Evolutionary conservation across 2,888 invertebrate species (phyloP), one percentile per base, ranked within the genome.

Genomic region (Elysia crispata): DNA sequence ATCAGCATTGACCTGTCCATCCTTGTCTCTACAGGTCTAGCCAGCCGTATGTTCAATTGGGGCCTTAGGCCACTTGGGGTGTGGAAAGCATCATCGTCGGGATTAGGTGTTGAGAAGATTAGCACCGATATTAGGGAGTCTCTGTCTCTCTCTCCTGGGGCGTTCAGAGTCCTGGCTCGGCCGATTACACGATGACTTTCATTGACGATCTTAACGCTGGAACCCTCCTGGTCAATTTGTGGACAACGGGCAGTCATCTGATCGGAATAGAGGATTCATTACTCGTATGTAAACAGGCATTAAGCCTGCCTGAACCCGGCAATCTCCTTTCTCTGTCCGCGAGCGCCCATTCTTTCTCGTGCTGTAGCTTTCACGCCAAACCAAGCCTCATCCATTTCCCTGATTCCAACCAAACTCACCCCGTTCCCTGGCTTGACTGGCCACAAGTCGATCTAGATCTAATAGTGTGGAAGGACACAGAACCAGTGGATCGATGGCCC

Each of bases 241-340:
- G 76, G 76, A 70, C 80, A 80, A 60, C 80, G 70, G 69, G 28
- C 69, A 70, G 76, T 50, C 70, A 13, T 6, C 57, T 33, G 62
- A 23, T 41, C 57, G 31, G 57, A 82, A 83, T 82, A 82, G 66
- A 74, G 76, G 81, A 82, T 81, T 83, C 79, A 83, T 83, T 79
- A 77, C 80, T 66, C 54, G 83, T 78, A 83, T 82, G 84, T 83
- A 83, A 80, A 82, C 81, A 83, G 67, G 77, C 81, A 76, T 78
- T 78, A 81, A 67, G 30, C 20, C n/a, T 41, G 41, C 41, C 41
- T 41, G 41, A 41, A 41, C 11, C 41, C 41, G 41, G 41, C 41
- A 41, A 41, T 41, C 41, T 41, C 41, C 41, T 41, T 41, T 41
- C 41, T 41, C 41, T 41, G 5, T 3, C 41, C 41, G 5, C 41